A percentile compares a stretch with the other conserved stretches of the same genome.
Conservation (phyloP, 1,140 invertebrate species). For the Ylistrum balloti region DNA sequence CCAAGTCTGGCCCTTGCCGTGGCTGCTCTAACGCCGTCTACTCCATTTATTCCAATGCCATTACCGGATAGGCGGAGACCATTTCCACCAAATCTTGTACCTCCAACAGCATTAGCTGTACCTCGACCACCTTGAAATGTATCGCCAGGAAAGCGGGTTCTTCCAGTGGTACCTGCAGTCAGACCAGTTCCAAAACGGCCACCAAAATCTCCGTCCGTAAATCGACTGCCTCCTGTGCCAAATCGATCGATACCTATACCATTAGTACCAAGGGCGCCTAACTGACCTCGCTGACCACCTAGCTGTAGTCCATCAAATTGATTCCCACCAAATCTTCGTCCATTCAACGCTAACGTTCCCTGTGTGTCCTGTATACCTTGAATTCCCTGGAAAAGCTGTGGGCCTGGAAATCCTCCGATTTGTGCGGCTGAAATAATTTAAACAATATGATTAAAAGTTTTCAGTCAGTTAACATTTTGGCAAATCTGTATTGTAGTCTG, state of each 20-base stretch:
- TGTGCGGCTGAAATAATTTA: not conserved
- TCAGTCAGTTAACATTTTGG: too few species aligned
- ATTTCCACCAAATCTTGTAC: not conserved
- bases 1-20: not conserved
- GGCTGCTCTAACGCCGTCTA: not conserved
- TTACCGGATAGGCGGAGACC: not conserved
- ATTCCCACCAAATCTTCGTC: not conserved
- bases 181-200: not conserved
- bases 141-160: not conserved
- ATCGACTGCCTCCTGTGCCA: not conserved
- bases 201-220: not conserved
- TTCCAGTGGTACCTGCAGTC: not conserved
- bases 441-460: not conserved
- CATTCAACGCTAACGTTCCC: not conserved
- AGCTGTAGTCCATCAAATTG: not conserved
- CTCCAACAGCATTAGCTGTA: not conserved
- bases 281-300: not conserved
- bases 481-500: too few species aligned
- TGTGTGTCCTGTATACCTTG: not conserved
- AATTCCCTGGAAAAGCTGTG: not conserved
- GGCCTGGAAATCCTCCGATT: not conserved
- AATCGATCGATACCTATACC: not conserved
- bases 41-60: not conserved
- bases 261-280: not conserved
- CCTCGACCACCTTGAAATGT: slow-evolving; percentile 20